Evolutionary conservation across 1,140 invertebrate genomes (phyloP), one percentile per base, ranked within the genome.

Genomic region (Cheumatopsyche charites): DNA sequence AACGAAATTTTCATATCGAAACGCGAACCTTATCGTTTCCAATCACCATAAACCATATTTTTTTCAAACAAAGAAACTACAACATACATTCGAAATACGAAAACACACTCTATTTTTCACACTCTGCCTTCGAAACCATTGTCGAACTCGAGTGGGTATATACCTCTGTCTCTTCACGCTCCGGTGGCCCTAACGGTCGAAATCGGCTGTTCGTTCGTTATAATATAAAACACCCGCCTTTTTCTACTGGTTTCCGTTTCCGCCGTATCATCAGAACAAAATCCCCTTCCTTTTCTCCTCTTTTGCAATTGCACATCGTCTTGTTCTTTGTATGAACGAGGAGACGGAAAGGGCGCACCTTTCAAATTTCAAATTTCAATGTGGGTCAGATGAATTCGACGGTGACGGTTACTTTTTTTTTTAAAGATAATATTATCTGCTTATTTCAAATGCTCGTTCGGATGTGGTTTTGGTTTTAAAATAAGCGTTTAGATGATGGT

Each of bases 211-310:
- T 68, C 66, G 66, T 68, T 68, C 29, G 29, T 36, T 36, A 36
- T 36, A 36, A n/a, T n/a, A n/a, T n/a, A n/a, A n/a, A n/a, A n/a
- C n/a, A 67, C 36, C 62, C 62, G 13, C 29, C 49, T 9, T 25
- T 63, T 49, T 26, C 19, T 67, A 67, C 63, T 15, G 25, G 66
- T 21, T 68, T 68, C 66, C 66, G 66, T 68, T 68, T 68, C 66
- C 66, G 66, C 66, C 55, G 66, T 47, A 68, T 55, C 66, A 29
- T 26, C 23, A 36, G 29, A 36, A 36, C 9, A 3, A n/a, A 9
- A 4, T 36, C 29, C 29, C 29, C 9, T 36, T 9, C 29, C 29
- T 36, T 9, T 36, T 3, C 29, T 9, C 29, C 3, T 36, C 29
- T 3, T 36, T 36, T 3, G 29, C 29, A 36, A 36, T 36, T 36